phyloP scores from a whole-genome alignment of 2,888 invertebrate species.

The Lasioglossum morio region DNA sequence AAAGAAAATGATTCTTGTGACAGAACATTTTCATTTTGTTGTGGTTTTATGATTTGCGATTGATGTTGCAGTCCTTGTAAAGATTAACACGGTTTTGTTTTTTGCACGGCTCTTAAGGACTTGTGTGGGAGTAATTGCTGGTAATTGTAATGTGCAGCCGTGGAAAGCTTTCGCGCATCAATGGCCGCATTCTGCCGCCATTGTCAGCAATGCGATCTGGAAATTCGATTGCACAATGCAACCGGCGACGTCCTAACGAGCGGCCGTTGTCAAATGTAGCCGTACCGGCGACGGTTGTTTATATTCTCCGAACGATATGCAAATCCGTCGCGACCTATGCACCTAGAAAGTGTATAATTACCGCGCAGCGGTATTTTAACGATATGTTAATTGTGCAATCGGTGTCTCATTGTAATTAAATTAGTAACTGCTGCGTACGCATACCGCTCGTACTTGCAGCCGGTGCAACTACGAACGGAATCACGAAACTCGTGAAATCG shows the following conservation, averaged over 20 bases:
- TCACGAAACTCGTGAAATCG: constrained; percentile 20
- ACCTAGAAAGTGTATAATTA: constrained; percentile 66
- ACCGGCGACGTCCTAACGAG: constrained; percentile 37
- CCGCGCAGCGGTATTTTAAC: constrained; percentile 60
- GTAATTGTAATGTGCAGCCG: not conserved
- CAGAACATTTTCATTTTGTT: too few relatives aligned
- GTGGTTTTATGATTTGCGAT: not conserved
- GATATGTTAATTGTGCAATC: constrained; percentile 64
- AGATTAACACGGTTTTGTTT: not conserved
- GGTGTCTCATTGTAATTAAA: constrained; percentile 65
- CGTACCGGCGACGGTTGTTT: constrained; percentile 40
- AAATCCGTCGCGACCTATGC: constrained; percentile 59
- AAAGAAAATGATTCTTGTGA: not conserved
- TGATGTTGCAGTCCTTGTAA: not conserved
- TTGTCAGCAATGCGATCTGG: constrained; percentile 30
- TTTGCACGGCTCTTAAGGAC: not conserved
- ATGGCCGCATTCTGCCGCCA: constrained; percentile 10
- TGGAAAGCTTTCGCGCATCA: constrained; percentile 3
- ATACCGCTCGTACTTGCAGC: constrained; percentile 20
- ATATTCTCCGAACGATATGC: constrained; percentile 55
- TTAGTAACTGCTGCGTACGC: constrained; percentile 60
- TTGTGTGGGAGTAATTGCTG: not conserved
- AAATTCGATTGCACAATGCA: constrained; percentile 33
- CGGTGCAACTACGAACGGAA: constrained; percentile 20
- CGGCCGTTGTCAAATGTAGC: constrained; percentile 48